Conservation (phyloP, 2,797 vertebrate genomes). For the Typhlichthys eigenmanni region DNA sequence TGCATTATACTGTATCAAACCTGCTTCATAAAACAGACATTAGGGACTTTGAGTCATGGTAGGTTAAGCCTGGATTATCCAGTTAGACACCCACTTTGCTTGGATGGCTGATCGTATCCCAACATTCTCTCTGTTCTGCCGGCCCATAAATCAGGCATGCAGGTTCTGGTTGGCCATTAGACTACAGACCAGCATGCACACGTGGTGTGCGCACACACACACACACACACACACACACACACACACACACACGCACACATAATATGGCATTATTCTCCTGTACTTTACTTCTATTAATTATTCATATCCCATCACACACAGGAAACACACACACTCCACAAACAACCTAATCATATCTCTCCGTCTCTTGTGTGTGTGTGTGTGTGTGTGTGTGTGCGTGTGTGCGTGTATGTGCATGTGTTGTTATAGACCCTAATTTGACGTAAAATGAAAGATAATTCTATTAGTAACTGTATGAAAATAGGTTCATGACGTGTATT, state of each 20-base stretch:
- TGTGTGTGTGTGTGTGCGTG: constrained; percentile 7
- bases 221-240: constrained; percentile 59
- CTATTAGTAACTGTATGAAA: not conserved
- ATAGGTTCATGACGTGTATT: no score
- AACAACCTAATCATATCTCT: no score
- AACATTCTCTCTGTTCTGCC: no score
- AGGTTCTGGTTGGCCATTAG: constrained; percentile 45
- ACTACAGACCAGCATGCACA: constrained; percentile 30
- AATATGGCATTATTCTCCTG: constrained; percentile 60
- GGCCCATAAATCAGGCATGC: no score
- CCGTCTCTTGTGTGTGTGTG: constrained; percentile 4
- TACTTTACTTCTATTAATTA: constrained; percentile 68
- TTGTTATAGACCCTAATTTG: not conserved
- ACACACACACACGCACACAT: constrained; percentile 53
- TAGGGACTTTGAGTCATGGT: no score
- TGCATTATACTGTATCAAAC: no score
- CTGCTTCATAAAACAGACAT: no score
- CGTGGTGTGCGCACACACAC: constrained; percentile 39
- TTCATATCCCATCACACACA: constrained; percentile 52
- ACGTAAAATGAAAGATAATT: not conserved
- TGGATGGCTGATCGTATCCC: no score
- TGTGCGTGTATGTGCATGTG: not conserved
- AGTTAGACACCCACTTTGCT: no score
- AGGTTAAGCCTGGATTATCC: no score
- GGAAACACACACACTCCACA: constrained; percentile 2